These are phyloP conservation scores for Rotaria magnacalcarata DNA, from an alignment of 2,888 invertebrate species.

Conservation along the genomic window DNA sequence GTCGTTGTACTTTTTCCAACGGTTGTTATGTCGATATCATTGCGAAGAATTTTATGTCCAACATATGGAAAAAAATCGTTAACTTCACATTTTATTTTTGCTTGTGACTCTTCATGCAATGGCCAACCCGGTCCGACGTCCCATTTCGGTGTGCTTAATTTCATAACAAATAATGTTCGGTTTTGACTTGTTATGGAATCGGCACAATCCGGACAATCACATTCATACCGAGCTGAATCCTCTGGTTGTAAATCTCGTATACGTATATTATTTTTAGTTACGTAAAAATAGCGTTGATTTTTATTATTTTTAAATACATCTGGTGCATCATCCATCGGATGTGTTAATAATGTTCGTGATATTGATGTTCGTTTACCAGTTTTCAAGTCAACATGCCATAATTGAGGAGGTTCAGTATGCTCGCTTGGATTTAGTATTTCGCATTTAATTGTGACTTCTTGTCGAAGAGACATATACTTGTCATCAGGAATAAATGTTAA, in stretches of 20 bases:
- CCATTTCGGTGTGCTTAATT: neutral
- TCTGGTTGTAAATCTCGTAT: neutral
- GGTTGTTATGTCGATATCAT: neutral
- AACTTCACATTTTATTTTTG: neutral
- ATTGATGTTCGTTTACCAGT: neutral
- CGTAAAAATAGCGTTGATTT: neutral
- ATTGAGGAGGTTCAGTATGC: neutral
- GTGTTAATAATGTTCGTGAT: neutral
- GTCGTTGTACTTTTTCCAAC: neutral
- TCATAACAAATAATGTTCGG: neutral
- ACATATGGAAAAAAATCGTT: neutral
- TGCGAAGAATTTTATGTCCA: neutral
- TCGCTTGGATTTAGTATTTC: neutral
- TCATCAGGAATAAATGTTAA: conserved; percentile 22
- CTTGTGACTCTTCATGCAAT: neutral
- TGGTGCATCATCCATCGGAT: neutral
- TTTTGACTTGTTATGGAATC: neutral
- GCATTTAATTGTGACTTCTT: neutral
- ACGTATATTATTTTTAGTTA: neutral
- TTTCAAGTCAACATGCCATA: neutral
- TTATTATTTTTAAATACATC: neutral
- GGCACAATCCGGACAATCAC: conserved; percentile 34
- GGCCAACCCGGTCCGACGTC: neutral
- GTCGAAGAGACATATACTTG: neutral
- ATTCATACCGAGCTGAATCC: conserved; percentile 30